Evolutionary conservation across 2,888 invertebrate species (phyloP).

Genomic region (Agrochola lychnidis): DNA sequence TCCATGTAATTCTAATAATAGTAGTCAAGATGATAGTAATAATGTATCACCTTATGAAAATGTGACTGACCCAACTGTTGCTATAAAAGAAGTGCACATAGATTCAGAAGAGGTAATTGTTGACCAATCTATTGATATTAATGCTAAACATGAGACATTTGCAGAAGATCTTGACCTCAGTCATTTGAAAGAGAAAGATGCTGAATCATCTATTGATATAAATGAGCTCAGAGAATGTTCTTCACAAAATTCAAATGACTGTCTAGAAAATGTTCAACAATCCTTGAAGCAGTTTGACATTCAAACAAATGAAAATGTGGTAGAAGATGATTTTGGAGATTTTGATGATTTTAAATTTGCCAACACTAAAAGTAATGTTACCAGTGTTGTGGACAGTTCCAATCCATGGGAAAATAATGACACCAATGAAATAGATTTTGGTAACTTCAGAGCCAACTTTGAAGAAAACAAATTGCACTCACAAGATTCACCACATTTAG

Average conservation of each 20-base stretch:
- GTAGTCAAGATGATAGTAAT: slow-evolving; percentile 58
- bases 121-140: slow-evolving; percentile 43
- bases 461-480: slow-evolving; percentile 66
- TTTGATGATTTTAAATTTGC: slow-evolving; percentile 89
- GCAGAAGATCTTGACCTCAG: slow-evolving; percentile 23
- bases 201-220: slow-evolving; percentile 17
- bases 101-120: slow-evolving; percentile 48
- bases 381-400: slow-evolving; percentile 69
- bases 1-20: slow-evolving; percentile 63
- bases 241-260: slow-evolving; percentile 24
- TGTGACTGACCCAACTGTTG: slow-evolving; percentile 55
- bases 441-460: slow-evolving; percentile 83
- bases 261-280: slow-evolving; percentile 25
- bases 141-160: slow-evolving; percentile 12
- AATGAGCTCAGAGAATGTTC: slow-evolving; percentile 20
- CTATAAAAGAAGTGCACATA: slow-evolving; percentile 48
- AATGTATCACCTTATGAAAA: slow-evolving; percentile 57
- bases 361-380: slow-evolving; percentile 67
- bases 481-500: slow-evolving; percentile 35
- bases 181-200: slow-evolving; percentile 25
- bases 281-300: slow-evolving; percentile 19
- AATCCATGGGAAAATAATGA: slow-evolving; percentile 83
- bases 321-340: slow-evolving; percentile 87
- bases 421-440: slow-evolving; percentile 75
- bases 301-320: slow-evolving; percentile 47